Conservation (phyloP, 2,113 vertebrate species). For the Mola mola region DNA sequence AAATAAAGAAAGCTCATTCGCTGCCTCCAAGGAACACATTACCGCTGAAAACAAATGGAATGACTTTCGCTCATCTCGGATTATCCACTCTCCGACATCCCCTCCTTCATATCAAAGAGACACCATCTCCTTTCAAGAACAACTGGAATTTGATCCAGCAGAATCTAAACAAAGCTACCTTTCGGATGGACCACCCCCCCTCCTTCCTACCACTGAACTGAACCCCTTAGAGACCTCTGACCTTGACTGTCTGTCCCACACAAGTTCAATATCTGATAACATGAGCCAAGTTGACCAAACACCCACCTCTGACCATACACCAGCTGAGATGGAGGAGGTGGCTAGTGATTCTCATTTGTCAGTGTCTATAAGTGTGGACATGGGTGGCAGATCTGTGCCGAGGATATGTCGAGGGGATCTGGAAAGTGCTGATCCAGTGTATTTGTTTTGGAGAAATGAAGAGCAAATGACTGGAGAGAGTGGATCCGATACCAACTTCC, state of each 20-base stretch:
- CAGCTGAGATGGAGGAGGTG: constrained; percentile 15
- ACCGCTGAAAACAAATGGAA: neutral
- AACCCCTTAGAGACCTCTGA: constrained; percentile 6
- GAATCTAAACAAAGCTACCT: neutral
- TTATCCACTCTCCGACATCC: neutral
- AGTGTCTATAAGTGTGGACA: neutral
- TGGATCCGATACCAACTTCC: constrained; percentile 34
- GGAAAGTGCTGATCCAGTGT: constrained; percentile 32
- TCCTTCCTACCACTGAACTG: neutral
- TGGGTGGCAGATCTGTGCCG: neutral
- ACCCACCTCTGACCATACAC: constrained; percentile 32
- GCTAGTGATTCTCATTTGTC: constrained; percentile 14
- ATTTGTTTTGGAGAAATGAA: constrained; percentile 42
- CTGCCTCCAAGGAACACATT: constrained; percentile 21
- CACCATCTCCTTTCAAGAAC: neutral
- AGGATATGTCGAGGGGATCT: neutral
- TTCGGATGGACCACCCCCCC: neutral
- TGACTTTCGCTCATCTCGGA: neutral
- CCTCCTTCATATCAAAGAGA: constrained; percentile 6
- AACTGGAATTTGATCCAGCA: constrained; percentile 10
- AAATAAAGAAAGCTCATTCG: constrained; percentile 22
- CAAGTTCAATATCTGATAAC: too few relatives aligned
- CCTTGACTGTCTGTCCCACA: neutral
- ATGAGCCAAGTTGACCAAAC: too few relatives aligned
- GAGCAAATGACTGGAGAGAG: constrained; percentile 35